Evolutionary conservation across 2,888 invertebrate genomes (phyloP), one percentile per base, ranked within the genome.

Genomic region (Macrostomum cliftonense): DNA sequence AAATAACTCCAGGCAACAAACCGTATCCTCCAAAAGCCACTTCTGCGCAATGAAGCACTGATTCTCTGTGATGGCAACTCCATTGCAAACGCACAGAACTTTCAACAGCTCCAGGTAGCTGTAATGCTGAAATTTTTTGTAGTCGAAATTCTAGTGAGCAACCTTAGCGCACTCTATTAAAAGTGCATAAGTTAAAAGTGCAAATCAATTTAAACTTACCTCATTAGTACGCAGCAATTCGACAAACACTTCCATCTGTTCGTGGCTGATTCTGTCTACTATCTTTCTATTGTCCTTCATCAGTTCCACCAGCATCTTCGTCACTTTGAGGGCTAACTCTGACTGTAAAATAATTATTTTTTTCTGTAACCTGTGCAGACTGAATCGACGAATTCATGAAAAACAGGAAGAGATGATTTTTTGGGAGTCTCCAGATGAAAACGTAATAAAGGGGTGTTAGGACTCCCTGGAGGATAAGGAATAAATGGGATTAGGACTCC

Each of bases 261-360:
- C 57, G 46, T 61, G 61, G 16, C 64, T 65, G 40, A 69, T 68
- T 39, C 68, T 55, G 56, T 67, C 67, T 11, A 69, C 67, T 38
- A 69, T 68, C 54, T 69, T 65, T 39, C 67, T 51, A 50, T 69
- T 69, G 56, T 69, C 68, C 45, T 66, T 43, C 38, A 68, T 65
- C 45, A 69, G 55, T 48, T 69, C 68, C 16, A 67, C 66, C 28
- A 67, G 64, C 66, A 69, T 70, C 55, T 67, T 63, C 1, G 66
- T 65, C n/a, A 67, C 65, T 48, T 67, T 65, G 46, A 69, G 54
- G 14, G 68, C 67, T 12, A 69, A 68, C 17, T 68, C 67, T 13
- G 67, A 67, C 68, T 69, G 57, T 5, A 53, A 28, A 7, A 9
- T 28, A 7, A 9, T 28, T 28, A 50, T 40, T 28, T 4, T 28